A percentile compares a stretch with the other conserved stretches of the same genome.
Evolutionary conservation across 2,113 vertebrate genomes (phyloP).

Genomic region (Clinocottus analis): DNA sequence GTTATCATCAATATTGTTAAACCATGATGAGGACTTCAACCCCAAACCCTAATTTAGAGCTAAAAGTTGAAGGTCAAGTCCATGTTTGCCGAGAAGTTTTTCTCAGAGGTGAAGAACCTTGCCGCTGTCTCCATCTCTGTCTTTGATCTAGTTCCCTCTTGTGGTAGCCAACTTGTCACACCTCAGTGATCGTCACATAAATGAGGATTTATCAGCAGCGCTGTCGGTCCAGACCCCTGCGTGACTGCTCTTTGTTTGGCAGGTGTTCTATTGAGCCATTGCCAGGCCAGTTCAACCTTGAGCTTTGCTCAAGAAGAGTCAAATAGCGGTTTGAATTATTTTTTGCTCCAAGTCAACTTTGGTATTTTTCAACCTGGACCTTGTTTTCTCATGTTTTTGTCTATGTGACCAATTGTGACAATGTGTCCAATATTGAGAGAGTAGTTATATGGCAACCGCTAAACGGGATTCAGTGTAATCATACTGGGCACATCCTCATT

Average conservation of each 20-base stretch:
- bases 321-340: slow-evolving; percentile 25
- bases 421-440: neutral
- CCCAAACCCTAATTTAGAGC: neutral
- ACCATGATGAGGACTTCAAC: slow-evolving; percentile 10
- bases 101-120: slow-evolving; percentile 48
- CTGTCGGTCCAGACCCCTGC: slow-evolving; percentile 42
- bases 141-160: slow-evolving; percentile 71
- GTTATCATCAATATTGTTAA: neutral
- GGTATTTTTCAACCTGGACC: neutral
- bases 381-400: neutral
- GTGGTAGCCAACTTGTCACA: slow-evolving; percentile 66
- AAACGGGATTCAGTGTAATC: neutral
- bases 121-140: slow-evolving; percentile 43
- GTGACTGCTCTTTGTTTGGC: slow-evolving; percentile 59
- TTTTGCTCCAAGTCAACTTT: neutral
- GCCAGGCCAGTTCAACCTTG: slow-evolving; percentile 54
- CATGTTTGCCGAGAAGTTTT: slow-evolving; percentile 19
- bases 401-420: neutral
- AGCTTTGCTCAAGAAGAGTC: slow-evolving; percentile 22
- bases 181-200: slow-evolving; percentile 66
- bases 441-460: neutral
- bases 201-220: slow-evolving; percentile 77
- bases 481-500: neutral
- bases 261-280: slow-evolving; percentile 41
- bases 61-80: slow-evolving; percentile 47